phyloP scores from a whole-genome alignment of 2,888 invertebrate species.

The Spisula solida region DNA sequence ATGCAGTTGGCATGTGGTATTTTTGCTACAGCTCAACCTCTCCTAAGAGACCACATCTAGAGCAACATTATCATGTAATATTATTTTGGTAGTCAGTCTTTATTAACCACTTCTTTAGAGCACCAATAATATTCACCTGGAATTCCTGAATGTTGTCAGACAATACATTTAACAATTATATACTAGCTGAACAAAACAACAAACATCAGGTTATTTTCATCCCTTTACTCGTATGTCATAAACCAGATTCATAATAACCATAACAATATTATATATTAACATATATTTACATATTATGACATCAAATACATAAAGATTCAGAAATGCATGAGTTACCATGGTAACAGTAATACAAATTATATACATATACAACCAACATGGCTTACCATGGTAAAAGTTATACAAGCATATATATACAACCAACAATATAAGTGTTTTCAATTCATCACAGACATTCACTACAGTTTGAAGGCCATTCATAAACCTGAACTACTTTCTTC shows the following conservation, averaged over 20 bases:
- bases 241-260: constrained; percentile 8
- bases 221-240: neutral
- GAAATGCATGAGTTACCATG: neutral
- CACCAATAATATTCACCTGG: too few relatives aligned
- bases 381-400: neutral
- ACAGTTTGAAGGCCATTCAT: neutral
- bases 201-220: neutral
- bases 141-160: too few relatives aligned
- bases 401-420: constrained; percentile 6
- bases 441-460: neutral
- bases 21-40: too few relatives aligned
- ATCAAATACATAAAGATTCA: constrained; percentile 1
- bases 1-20: too few relatives aligned
- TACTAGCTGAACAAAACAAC: neutral
- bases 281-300: constrained; percentile 23
- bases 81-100: too few relatives aligned
- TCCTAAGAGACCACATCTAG: too few relatives aligned
- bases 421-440: neutral
- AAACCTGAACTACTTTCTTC: too few relatives aligned
- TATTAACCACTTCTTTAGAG: too few relatives aligned
- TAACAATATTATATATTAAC: constrained; percentile 15
- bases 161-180: too few relatives aligned
- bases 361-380: neutral
- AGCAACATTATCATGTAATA: too few relatives aligned
- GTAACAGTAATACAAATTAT: neutral